Evolutionary conservation across 2,797 vertebrate genomes (phyloP).

Genomic region (Pristis pectinata): DNA sequence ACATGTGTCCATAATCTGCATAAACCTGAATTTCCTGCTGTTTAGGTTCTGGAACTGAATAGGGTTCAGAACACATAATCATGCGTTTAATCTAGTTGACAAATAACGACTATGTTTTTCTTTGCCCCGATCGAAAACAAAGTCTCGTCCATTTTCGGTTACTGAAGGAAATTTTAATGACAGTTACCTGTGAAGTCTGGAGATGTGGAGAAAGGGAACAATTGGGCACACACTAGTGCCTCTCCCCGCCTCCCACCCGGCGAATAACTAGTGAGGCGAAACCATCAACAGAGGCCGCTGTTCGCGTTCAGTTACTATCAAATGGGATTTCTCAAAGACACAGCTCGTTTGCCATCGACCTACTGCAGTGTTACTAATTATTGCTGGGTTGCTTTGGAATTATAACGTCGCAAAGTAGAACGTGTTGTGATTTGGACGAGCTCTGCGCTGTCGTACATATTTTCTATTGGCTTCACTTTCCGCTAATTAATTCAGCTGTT

Average conservation of each 20-base stretch:
- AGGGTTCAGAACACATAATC: not conserved
- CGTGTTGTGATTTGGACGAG: constrained; percentile 34
- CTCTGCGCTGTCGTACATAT: constrained; percentile 6
- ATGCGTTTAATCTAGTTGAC: not conserved
- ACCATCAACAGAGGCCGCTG: constrained; percentile 36
- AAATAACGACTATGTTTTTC: not conserved
- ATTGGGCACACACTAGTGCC: not conserved
- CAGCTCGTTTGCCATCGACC: constrained; percentile 12
- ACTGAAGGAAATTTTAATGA: not conserved
- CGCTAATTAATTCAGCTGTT: constrained; percentile 30
- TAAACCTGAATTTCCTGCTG: not conserved
- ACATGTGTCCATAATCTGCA: not conserved
- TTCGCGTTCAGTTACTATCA: constrained; percentile 24
- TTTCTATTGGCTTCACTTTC: constrained; percentile 32
- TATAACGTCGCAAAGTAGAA: not conserved
- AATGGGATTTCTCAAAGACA: constrained; percentile 4
- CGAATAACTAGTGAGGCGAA: constrained; percentile 2
- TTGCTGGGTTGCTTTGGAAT: constrained; percentile 25
- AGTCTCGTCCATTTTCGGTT: not conserved
- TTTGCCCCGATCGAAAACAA: not conserved
- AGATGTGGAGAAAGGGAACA: not conserved
- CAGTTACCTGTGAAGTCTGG: not conserved
- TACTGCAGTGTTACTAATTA: constrained; percentile 37
- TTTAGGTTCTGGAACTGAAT: not conserved
- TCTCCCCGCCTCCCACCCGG: not conserved